Evolutionary conservation across 2,113 vertebrate genomes (phyloP).

Genomic region (Eclectus roratus): DNA sequence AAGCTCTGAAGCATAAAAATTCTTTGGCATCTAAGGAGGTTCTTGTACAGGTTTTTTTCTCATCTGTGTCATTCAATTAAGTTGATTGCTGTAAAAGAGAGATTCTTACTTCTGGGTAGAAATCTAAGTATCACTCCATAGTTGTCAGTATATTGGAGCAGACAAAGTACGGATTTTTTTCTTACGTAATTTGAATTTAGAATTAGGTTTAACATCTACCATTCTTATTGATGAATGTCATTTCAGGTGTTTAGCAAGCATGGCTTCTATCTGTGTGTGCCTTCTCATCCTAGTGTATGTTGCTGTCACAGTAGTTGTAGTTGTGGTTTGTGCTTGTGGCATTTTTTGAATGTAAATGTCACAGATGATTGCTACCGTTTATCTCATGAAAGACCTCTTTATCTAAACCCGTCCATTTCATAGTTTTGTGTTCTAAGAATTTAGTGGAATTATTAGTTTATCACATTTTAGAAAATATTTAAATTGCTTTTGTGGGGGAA

Average conservation of each 20-base stretch:
- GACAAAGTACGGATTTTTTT: neutral
- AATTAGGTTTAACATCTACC: neutral
- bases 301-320: neutral
- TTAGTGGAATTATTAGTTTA: neutral
- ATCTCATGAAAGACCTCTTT: neutral
- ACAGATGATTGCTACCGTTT: neutral
- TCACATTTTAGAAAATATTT: neutral
- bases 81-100: neutral
- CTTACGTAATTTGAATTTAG: neutral
- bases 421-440: neutral
- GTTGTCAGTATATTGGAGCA: neutral
- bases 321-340: neutral
- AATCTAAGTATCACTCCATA: neutral
- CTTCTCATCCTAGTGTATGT: neutral
- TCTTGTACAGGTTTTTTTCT: neutral
- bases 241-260: neutral
- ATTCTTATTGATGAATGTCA: neutral
- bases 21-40: slow-evolving; percentile 33
- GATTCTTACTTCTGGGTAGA: neutral
- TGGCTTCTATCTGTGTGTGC: neutral
- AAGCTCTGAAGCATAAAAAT: neutral
- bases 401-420: neutral
- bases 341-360: neutral
- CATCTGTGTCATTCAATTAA: neutral
- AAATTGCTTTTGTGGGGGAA: neutral